Evolutionary conservation across 2,797 vertebrate species (phyloP), one percentile per base, ranked within the genome.

Genomic region (Podarcis siculus): DNA sequence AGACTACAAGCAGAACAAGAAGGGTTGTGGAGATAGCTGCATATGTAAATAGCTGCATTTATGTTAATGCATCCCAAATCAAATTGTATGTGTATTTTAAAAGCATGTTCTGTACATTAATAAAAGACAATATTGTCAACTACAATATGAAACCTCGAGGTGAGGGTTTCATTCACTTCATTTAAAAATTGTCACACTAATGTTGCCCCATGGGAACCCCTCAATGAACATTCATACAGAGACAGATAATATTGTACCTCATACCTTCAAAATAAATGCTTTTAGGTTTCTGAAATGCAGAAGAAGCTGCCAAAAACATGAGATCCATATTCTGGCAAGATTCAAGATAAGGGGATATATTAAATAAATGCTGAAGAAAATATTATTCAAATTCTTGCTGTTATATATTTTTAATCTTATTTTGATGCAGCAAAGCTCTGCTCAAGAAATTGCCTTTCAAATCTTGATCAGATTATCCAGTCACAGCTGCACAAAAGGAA

Each of bases 401-500:
- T 79, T 81, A 71, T 80, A 15, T 67, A 79, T 90, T 83, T 73
- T 64, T 9, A 85, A 87, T 61, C 64, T 83, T 42, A 19, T 73
- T 84, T 92, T 89, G 93, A 93, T 92, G 88, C 58, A 82, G 42
- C 91, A 90, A 92, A 91, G 77, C 39, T 55, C 67, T 89, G 69
- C 88, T 89, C 86, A 69, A 92, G 85, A 92, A 93, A 39, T 4
- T 89, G 76, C 86, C 86, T 94, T 94, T 90, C 88, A 95, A 93
- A 83, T 71, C 87, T 91, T 87, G 85, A 92, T 82, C 92, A 95
- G 92, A 96, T 96, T 94, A 95, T 94, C 88, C 81, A 89, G 82
- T 76, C 86, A 83, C 89, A 95, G 91, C 87, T 94, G 89, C 93
- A 95, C 87, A 90, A 3, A 92, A 77, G 61, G 88, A 90, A 91